Evolutionary conservation across 2,888 invertebrate genomes (phyloP).

Genomic region (Xestoiulus laeticollis): DNA sequence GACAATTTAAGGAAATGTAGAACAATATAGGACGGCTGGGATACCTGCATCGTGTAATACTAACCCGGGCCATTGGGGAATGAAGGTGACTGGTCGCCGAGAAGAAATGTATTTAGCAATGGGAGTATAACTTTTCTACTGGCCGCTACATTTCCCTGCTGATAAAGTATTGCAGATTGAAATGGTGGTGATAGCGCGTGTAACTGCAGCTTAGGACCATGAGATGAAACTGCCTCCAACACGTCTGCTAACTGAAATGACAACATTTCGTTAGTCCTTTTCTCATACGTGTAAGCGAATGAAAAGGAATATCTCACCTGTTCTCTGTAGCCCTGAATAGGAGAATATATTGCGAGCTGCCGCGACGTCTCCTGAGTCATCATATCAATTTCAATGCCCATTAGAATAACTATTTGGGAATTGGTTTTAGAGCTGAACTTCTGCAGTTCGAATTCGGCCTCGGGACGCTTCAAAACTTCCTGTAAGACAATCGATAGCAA

Average conservation of each 20-base stretch:
- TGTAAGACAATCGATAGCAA: background rate
- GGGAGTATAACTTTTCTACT: conserved; percentile 58
- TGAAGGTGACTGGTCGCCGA: conserved; percentile 46
- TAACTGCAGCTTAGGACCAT: conserved; percentile 47
- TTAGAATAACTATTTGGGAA: conserved; percentile 54
- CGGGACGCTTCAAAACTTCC: conserved; percentile 49
- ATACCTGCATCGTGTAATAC: no score
- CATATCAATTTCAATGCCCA: conserved; percentile 53
- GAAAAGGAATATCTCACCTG: conserved; percentile 52
- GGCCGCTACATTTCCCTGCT: conserved; percentile 57
- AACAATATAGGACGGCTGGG: no score
- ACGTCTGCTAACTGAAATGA: conserved; percentile 43
- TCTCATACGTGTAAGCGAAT: background rate
- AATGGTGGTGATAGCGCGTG: conserved; percentile 13
- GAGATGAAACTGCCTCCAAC: conserved; percentile 44
- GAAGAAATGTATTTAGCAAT: conserved; percentile 54
- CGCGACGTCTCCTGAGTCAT: conserved; percentile 47
- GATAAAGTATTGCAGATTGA: conserved; percentile 43
- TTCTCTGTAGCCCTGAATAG: conserved; percentile 52
- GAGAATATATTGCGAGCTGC: conserved; percentile 54
- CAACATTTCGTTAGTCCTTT: background rate
- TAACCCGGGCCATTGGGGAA: conserved; percentile 8
- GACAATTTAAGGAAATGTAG: no score
- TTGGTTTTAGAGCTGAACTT: conserved; percentile 51
- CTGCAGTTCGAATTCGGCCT: conserved; percentile 48